phyloP scores from a whole-genome alignment of 2,113 vertebrate genomes.

The Malaclemys terrapin region DNA sequence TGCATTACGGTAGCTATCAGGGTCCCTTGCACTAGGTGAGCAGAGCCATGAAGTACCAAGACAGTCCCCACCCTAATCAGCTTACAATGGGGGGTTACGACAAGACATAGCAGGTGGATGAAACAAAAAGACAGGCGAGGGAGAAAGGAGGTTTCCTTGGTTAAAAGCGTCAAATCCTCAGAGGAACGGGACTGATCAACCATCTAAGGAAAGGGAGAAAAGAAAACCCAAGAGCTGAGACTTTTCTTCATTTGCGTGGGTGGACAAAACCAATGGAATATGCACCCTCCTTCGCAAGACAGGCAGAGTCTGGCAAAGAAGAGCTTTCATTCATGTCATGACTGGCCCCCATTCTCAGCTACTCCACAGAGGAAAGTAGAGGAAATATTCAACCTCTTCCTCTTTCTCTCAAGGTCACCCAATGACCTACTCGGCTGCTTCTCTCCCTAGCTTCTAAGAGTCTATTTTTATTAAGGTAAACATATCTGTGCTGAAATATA shows the following conservation, averaged over 20 bases:
- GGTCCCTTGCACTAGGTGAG: neutral
- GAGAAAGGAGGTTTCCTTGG: neutral
- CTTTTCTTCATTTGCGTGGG: too few relatives aligned
- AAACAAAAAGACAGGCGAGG: neutral
- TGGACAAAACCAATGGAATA: neutral
- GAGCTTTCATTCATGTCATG: neutral
- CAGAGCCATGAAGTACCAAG: neutral
- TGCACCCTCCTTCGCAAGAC: neutral
- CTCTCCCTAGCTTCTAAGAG: neutral
- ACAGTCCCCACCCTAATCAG: neutral
- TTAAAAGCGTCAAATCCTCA: neutral
- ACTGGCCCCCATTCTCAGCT: neutral
- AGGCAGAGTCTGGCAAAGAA: neutral
- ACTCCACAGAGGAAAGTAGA: neutral
- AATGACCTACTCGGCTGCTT: neutral
- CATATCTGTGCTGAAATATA: neutral
- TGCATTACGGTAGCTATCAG: neutral
- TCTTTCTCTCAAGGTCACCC: neutral
- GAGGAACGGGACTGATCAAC: neutral
- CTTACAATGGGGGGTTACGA: neutral
- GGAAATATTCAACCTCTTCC: neutral
- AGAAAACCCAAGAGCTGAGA: neutral
- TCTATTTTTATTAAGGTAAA: conserved; percentile 28
- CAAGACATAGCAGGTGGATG: neutral
- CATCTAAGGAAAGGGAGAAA: neutral